Evolutionary conservation across 2,113 vertebrate species (phyloP).

Genomic region (Argyrosomus japonicus): DNA sequence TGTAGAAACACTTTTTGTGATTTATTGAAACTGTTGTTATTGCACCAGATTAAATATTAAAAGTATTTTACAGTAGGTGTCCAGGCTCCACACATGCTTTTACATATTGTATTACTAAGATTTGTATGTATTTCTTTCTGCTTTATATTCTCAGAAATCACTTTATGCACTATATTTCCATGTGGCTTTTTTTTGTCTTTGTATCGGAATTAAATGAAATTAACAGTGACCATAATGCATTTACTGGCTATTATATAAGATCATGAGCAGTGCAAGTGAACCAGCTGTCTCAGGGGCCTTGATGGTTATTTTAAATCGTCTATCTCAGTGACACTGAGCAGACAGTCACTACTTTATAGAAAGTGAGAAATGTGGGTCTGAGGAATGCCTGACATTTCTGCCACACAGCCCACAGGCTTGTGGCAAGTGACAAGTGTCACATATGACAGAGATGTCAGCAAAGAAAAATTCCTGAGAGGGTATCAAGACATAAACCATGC

Average conservation of each 20-base stretch:
- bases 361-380: constrained; percentile 44
- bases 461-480: constrained; percentile 45
- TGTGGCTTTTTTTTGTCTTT: neutral
- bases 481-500: constrained; percentile 36
- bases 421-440: constrained; percentile 36
- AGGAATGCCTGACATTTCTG: constrained; percentile 62
- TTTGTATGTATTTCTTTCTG: neutral
- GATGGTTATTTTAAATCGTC: constrained; percentile 7
- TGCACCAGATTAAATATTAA: neutral
- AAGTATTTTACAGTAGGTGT: neutral
- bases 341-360: constrained; percentile 31
- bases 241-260: constrained; percentile 10
- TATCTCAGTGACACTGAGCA: constrained; percentile 36
- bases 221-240: constrained; percentile 15
- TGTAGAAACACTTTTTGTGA: neutral
- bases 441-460: constrained; percentile 64
- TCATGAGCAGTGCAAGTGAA: constrained; percentile 4
- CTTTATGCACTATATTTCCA: constrained; percentile 13
- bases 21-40: neutral
- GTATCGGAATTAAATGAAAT: constrained; percentile 21
- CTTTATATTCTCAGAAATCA: constrained; percentile 7
- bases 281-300: neutral
- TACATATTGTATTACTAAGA: neutral
- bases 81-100: neutral
- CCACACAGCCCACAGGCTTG: neutral